phyloP scores from a whole-genome alignment of 2,797 vertebrate genomes.

The Novumbra hubbsi region DNA sequence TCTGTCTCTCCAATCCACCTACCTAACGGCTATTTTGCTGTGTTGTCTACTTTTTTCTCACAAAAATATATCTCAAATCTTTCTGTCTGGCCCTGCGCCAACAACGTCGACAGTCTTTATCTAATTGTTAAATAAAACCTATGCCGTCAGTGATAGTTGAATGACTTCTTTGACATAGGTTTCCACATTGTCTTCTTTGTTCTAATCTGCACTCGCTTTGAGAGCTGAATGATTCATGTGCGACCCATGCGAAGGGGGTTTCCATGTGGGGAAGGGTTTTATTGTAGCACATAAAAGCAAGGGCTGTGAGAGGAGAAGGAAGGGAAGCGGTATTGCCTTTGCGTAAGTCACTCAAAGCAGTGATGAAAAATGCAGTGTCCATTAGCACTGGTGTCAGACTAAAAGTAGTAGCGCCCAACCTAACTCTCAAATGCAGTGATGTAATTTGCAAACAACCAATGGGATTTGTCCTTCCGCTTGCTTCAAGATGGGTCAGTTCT shows the following conservation, averaged over 20 bases:
- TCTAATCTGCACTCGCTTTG: not conserved
- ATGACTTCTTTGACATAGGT: not conserved
- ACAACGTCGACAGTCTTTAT: not conserved
- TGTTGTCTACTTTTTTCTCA: not conserved
- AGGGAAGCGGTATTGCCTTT: not conserved
- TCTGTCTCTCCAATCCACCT: not conserved
- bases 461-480: slow-evolving; percentile 7
- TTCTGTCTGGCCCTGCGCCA: not conserved
- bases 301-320: not conserved
- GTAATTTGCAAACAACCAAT: slow-evolving; percentile 32
- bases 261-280: not conserved
- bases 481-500: not conserved
- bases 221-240: not conserved
- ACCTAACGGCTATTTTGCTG: not conserved
- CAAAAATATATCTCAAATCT: not conserved
- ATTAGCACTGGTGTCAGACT: slow-evolving; percentile 30
- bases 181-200: no score
- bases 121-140: not conserved
- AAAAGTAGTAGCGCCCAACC: slow-evolving; percentile 42
- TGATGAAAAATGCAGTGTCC: slow-evolving; percentile 44
- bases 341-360: not conserved
- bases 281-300: not conserved
- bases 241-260: not conserved
- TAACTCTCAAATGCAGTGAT: slow-evolving; percentile 19
- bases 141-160: not conserved